Conservation (phyloP, 2,113 vertebrate species). For the Sylvicapra grimmia region DNA sequence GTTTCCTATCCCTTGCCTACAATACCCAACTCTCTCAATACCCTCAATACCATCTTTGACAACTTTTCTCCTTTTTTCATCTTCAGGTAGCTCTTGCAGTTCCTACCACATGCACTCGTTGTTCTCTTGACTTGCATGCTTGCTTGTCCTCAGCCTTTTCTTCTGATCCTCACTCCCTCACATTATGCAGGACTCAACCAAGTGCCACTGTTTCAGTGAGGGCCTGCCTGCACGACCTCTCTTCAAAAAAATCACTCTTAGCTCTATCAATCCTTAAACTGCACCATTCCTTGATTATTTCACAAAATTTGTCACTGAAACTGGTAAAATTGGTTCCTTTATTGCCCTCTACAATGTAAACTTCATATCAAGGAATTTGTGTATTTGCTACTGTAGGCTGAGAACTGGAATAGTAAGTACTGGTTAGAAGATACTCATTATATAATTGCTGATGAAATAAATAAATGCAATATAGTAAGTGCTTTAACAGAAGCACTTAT, state of each 20-base stretch:
- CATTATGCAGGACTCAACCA: not conserved
- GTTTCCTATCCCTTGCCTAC: not conserved
- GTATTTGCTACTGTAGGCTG: not conserved
- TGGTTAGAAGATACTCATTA: not conserved
- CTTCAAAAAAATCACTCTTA: not conserved
- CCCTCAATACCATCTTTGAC: not conserved
- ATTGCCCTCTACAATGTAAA: not conserved
- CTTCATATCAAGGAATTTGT: not conserved
- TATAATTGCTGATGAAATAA: not conserved
- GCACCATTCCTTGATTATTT: not conserved
- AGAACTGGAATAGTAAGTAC: not conserved
- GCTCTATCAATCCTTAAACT: not conserved
- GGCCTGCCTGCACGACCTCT: not conserved
- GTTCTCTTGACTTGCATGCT: not conserved
- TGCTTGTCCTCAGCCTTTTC: not conserved
- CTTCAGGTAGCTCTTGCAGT: not conserved
- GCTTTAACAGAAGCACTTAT: not conserved
- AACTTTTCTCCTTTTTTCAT: not conserved
- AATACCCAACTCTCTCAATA: not conserved
- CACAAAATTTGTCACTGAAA: not conserved
- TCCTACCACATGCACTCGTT: not conserved
- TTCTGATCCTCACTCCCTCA: not conserved
- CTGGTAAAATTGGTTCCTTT: not conserved
- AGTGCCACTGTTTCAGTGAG: not conserved
- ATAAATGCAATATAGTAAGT: not conserved